A percentile compares a stretch with the other conserved stretches of the same genome.
These are phyloP conservation scores for Phalanger gymnotis DNA, from an alignment of 2,797 vertebrate genomes.

Conservation along the genomic window DNA sequence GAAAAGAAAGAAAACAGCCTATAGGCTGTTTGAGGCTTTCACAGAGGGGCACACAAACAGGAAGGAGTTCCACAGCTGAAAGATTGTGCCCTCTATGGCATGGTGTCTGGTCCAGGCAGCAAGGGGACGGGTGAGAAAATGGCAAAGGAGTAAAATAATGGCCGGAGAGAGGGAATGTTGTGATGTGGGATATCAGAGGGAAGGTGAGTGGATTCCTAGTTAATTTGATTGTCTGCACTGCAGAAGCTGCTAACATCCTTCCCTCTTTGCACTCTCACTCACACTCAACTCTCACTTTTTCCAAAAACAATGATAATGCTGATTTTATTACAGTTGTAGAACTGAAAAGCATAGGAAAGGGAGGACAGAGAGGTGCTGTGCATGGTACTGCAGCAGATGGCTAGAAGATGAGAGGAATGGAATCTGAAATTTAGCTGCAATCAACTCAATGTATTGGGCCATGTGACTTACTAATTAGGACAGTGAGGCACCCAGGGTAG, in stretches of 20 bases:
- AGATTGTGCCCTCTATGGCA: too few relatives aligned
- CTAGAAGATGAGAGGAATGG: neutral
- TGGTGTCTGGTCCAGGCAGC: too few relatives aligned
- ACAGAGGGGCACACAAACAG: too few relatives aligned
- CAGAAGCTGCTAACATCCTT: neutral
- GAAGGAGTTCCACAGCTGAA: too few relatives aligned
- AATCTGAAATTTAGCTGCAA: neutral
- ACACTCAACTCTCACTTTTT: neutral
- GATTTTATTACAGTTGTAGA: neutral
- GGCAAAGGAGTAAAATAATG: neutral
- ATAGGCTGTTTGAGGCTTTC: too few relatives aligned
- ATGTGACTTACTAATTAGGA: neutral
- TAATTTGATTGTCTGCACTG: neutral
- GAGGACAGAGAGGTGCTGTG: neutral
- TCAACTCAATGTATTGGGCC: neutral
- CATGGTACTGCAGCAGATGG: neutral
- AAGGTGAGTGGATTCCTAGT: neutral
- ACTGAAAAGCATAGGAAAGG: neutral
- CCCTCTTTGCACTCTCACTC: neutral
- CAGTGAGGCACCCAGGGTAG: neutral
- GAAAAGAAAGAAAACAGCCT: too few relatives aligned
- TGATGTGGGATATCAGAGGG: neutral
- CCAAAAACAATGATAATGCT: neutral
- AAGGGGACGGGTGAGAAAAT: too few relatives aligned
- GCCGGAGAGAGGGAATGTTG: too few relatives aligned